These are phyloP conservation scores for Cheilosia vulpina DNA, from an alignment of 2,888 invertebrate genomes.

Conservation along the genomic window DNA sequence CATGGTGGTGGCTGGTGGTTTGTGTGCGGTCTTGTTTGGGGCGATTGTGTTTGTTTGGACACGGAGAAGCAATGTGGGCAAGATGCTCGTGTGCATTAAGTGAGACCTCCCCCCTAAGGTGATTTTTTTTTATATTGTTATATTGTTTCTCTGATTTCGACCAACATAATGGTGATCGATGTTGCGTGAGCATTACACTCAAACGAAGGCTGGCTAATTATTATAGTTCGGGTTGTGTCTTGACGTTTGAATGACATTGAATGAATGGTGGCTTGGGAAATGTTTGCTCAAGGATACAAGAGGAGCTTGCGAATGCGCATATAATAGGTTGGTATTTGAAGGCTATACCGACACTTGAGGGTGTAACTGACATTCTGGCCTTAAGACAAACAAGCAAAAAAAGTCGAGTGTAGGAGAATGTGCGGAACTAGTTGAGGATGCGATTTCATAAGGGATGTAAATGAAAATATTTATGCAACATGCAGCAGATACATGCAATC, in stretches of 20 bases:
- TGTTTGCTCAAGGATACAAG: conserved; percentile 12
- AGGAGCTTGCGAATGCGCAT: background rate
- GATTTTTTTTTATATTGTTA: conserved; percentile 26
- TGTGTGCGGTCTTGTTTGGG: conserved; percentile 68
- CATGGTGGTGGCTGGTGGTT: conserved; percentile 16
- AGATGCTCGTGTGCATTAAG: conserved; percentile 38
- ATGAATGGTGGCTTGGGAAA: conserved; percentile 23
- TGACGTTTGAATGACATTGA: conserved; percentile 37
- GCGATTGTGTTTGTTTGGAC: conserved; percentile 44
- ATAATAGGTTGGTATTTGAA: too few species aligned
- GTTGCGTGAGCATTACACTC: conserved; percentile 7
- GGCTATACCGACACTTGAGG: too few species aligned
- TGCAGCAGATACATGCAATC: background rate
- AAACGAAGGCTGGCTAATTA: conserved; percentile 14
- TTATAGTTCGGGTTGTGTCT: conserved; percentile 1
- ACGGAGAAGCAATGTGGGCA: conserved; percentile 24
- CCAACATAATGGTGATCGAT: conserved; percentile 13
- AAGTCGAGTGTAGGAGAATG: background rate
- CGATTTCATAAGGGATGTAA: too few species aligned
- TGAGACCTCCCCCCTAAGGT: conserved; percentile 61
- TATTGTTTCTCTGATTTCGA: conserved; percentile 5
- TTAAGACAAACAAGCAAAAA: background rate
- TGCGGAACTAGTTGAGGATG: background rate
- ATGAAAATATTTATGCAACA: background rate
- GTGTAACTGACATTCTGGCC: too few species aligned